Conservation (phyloP, 37 sponge, comb jelly and placozoan genomes). For the Hexactinellida sp. region DNA sequence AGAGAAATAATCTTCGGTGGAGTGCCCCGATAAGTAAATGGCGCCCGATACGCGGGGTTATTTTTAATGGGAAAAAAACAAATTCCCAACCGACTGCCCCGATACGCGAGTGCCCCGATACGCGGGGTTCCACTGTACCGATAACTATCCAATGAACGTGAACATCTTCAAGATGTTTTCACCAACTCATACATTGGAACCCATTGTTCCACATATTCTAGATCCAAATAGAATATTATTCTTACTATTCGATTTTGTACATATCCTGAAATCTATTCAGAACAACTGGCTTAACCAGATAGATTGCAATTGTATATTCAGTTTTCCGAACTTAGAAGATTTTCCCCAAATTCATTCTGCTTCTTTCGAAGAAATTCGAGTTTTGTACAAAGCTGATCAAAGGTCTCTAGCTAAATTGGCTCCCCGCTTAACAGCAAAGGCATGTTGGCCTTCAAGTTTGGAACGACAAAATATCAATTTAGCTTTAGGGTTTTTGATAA, state of each 20-base stretch:
- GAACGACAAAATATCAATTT: background rate
- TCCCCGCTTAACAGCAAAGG: background rate
- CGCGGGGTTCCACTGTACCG: no score
- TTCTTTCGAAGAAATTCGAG: background rate
- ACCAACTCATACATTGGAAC: background rate
- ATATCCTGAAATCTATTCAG: background rate
- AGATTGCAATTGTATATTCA: background rate
- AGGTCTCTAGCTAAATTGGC: background rate
- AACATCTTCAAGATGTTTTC: background rate
- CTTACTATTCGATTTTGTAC: background rate
- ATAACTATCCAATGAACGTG: background rate
- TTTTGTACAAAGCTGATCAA: background rate
- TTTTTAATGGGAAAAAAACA: no score
- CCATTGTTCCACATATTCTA: background rate
- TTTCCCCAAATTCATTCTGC: background rate
- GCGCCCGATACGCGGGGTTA: no score
- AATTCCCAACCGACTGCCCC: no score
- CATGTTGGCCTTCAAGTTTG: constrained; percentile 9
- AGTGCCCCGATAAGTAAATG: no score
- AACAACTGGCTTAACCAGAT: background rate
- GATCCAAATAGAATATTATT: background rate
- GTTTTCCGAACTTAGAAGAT: background rate
- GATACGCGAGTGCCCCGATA: no score
- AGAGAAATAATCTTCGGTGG: no score
- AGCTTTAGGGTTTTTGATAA: background rate